Evolutionary conservation across 2,113 vertebrate genomes (phyloP).

Genomic region (Pavo muticus): DNA sequence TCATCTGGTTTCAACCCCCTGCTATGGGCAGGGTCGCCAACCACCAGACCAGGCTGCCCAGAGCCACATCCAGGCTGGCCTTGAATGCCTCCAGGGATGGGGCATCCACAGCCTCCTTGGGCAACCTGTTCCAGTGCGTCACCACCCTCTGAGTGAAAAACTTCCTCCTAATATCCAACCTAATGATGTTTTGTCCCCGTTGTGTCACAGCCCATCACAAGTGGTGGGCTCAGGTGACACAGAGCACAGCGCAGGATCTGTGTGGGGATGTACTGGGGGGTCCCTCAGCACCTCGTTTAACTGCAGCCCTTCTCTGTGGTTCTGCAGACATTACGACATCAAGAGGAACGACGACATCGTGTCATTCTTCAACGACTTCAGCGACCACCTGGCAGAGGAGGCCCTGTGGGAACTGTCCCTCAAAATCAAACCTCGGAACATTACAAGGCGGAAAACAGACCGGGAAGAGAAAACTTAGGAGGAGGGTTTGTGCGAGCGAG

Average conservation of each 20-base stretch:
- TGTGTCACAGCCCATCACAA: not conserved
- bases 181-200: not conserved
- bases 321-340: slow-evolving; percentile 93
- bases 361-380: slow-evolving; percentile 98
- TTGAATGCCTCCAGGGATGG: too few relatives aligned
- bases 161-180: too few relatives aligned
- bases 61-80: too few relatives aligned
- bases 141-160: too few relatives aligned
- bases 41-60: too few relatives aligned
- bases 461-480: slow-evolving; percentile 95
- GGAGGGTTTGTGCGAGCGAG: slow-evolving; percentile 3
- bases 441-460: slow-evolving; percentile 91
- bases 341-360: slow-evolving; percentile 96
- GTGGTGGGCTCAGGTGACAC: not conserved
- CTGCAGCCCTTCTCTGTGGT: not conserved
- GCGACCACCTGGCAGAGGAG: slow-evolving; percentile 97
- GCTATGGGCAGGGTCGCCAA: too few relatives aligned
- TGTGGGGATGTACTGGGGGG: not conserved
- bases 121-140: too few relatives aligned
- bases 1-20: too few relatives aligned
- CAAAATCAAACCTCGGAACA: slow-evolving; percentile 97
- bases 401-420: slow-evolving; percentile 97
- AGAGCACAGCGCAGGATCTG: not conserved
- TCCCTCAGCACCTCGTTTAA: not conserved
- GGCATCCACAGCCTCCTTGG: too few relatives aligned